Evolutionary conservation across 2,888 invertebrate species (phyloP).

Genomic region (Melanargia galathea): DNA sequence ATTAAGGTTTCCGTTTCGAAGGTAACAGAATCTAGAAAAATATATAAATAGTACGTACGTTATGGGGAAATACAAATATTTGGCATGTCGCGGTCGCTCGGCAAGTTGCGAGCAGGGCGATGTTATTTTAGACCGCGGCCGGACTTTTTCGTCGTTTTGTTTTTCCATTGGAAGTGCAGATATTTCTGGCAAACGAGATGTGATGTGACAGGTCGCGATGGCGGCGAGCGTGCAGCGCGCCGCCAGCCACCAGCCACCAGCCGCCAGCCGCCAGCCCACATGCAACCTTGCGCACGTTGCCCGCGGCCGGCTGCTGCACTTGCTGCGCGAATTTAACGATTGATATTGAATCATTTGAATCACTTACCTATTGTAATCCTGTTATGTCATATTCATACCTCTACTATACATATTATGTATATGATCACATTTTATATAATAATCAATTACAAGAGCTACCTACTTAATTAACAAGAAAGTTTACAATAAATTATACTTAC

Average conservation of each 20-base stretch:
- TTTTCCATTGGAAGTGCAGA: conserved; percentile 44
- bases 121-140: conserved; percentile 69
- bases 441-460: no score
- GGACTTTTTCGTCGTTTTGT: conserved; percentile 59
- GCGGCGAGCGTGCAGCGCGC: conserved; percentile 32
- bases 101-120: conserved; percentile 35
- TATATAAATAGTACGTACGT: background rate
- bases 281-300: conserved; percentile 17
- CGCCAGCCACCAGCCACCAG: background rate
- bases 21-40: background rate
- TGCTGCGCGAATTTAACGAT: conserved; percentile 38
- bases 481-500: no score
- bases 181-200: conserved; percentile 49
- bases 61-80: conserved; percentile 25
- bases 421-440: background rate
- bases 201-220: conserved; percentile 20
- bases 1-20: background rate
- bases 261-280: no score
- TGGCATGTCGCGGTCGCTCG: conserved; percentile 34
- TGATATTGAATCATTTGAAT: no score
- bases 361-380: conserved; percentile 31
- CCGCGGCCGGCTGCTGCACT: conserved; percentile 25
- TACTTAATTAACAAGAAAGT: no score
- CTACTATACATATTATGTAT: background rate
- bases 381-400: conserved; percentile 35